Conservation (phyloP, 2,797 vertebrate genomes). For the Lepus oiostolus region DNA sequence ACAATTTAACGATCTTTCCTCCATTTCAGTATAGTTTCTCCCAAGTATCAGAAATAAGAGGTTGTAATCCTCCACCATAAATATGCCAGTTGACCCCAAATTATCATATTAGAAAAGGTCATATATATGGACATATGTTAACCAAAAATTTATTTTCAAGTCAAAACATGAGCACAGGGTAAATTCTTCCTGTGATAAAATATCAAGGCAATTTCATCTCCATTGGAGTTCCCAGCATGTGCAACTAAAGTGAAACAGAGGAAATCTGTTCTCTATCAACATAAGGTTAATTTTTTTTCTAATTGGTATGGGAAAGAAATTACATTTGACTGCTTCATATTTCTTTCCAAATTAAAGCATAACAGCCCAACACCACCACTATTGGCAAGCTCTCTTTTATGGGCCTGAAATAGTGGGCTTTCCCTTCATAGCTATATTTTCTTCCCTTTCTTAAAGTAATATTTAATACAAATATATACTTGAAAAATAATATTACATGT, state of each 20-base stretch:
- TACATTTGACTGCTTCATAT: conserved; percentile 29
- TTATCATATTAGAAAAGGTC: neutral
- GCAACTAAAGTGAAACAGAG: conserved; percentile 46
- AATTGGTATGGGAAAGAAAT: conserved; percentile 54
- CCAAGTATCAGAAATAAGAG: neutral
- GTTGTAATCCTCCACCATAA: neutral
- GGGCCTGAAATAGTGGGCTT: neutral
- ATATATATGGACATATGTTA: neutral
- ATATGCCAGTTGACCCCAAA: neutral
- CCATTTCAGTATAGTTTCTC: neutral
- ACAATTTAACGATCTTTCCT: neutral
- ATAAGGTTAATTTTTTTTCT: conserved; percentile 65
- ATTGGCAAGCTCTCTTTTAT: conserved; percentile 14
- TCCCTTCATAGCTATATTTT: neutral
- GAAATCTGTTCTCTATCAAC: conserved; percentile 70
- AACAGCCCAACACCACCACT: neutral
- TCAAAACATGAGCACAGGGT: neutral
- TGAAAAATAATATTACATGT: neutral
- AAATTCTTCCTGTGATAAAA: neutral
- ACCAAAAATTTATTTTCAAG: conserved; percentile 14
- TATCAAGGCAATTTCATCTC: conserved; percentile 48
- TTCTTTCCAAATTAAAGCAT: conserved; percentile 68
- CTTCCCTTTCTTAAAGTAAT: neutral
- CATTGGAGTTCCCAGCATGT: conserved; percentile 65
- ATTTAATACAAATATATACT: neutral